These are phyloP conservation scores for Ptychodera flava DNA, from an alignment of 35 echinoderm and acorn worm species.

Conservation along the genomic window DNA sequence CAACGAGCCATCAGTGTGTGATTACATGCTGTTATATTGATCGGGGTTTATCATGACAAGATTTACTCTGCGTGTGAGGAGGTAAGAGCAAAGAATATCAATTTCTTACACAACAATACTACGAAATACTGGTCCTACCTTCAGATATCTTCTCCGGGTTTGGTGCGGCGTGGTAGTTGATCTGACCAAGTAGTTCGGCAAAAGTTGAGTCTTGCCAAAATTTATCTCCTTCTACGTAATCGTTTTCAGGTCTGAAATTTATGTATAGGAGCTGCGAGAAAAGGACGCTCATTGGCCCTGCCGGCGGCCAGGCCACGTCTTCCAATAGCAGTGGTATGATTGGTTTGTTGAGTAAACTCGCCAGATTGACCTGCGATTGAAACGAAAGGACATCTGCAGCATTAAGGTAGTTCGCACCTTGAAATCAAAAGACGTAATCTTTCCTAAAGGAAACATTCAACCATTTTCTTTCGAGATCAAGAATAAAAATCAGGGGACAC, in stretches of 20 bases:
- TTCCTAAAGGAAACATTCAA: too few species aligned
- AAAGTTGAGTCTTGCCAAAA: slow-evolving; percentile 94
- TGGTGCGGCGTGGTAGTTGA: slow-evolving; percentile 71
- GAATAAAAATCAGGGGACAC: too few species aligned
- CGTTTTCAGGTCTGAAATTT: slow-evolving; percentile 71
- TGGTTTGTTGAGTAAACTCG: slow-evolving; percentile 94
- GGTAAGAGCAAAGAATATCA: not conserved
- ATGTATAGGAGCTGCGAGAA: slow-evolving; percentile 98
- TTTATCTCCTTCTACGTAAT: slow-evolving; percentile 88
- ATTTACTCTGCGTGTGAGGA: too few species aligned
- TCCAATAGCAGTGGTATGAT: slow-evolving; percentile 96
- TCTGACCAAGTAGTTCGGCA: slow-evolving; percentile 67
- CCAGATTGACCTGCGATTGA: slow-evolving; percentile 73
- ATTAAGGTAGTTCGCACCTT: not conserved
- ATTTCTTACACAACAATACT: not conserved
- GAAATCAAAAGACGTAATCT: too few species aligned
- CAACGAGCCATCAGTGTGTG: too few species aligned
- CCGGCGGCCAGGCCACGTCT: slow-evolving; percentile 76
- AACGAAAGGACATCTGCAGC: not conserved
- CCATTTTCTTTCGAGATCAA: too few species aligned
- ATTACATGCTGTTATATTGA: too few species aligned
- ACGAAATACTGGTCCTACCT: slow-evolving; percentile 22
- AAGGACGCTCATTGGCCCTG: slow-evolving; percentile 96
- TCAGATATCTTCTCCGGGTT: slow-evolving; percentile 75
- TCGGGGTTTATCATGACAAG: too few species aligned